phyloP scores from a whole-genome alignment of 2,888 invertebrate species.

The Petrolisthes cinctipes region DNA sequence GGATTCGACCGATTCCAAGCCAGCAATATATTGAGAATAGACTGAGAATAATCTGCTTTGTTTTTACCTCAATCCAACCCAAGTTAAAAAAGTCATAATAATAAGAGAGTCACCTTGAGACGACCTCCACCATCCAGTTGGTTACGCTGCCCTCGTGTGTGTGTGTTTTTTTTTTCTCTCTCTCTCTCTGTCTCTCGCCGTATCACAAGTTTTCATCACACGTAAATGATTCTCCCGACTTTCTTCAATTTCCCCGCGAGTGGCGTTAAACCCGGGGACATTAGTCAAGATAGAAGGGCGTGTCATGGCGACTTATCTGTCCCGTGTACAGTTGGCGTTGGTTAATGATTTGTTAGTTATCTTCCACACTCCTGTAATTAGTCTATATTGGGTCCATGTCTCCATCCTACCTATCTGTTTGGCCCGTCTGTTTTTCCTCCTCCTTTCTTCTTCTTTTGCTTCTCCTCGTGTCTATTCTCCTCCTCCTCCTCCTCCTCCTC shows the following conservation, averaged over 20 bases:
- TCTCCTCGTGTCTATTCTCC: neutral
- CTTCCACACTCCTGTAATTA: conserved; percentile 35
- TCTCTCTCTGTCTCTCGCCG: neutral
- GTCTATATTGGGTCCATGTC: conserved; percentile 38
- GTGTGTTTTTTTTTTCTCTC: neutral
- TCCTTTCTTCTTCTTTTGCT: neutral
- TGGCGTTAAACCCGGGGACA: conserved; percentile 26
- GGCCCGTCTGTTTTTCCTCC: neutral
- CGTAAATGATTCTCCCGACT: conserved; percentile 2
- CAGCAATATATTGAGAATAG: no score
- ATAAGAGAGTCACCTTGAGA: no score
- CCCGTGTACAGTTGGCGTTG: conserved; percentile 36
- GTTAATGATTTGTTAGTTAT: conserved; percentile 49
- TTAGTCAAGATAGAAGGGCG: conserved; percentile 39
- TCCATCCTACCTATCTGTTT: neutral
- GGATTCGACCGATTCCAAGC: neutral
- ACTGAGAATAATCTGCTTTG: no score
- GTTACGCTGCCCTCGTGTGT: neutral
- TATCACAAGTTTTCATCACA: neutral
- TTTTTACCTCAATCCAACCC: no score
- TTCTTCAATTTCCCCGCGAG: conserved; percentile 12
- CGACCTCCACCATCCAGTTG: neutral
- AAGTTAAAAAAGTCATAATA: no score
- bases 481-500: neutral
- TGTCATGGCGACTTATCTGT: conserved; percentile 18